Percentiles rank a stretch among this genome's conserved stretches.
These are phyloP conservation scores for Apogon talboti DNA, from an alignment of 2,797 vertebrate genomes.

Conservation along the genomic window DNA sequence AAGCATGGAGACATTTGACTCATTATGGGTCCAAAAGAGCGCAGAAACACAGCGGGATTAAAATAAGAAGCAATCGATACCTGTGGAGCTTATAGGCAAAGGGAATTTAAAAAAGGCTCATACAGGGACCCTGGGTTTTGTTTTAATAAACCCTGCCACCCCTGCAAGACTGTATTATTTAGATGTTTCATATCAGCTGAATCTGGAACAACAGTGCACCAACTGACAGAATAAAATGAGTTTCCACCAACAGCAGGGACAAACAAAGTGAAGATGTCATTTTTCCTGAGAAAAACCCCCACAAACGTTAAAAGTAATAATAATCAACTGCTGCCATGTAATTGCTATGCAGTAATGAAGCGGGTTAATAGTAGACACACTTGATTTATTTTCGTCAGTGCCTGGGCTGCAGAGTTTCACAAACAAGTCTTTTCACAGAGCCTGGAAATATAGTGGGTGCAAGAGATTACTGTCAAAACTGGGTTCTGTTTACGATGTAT, in stretches of 20 bases:
- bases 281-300: too few relatives aligned
- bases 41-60: neutral
- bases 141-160: conserved; percentile 2
- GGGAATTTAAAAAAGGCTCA: neutral
- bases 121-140: conserved; percentile 1
- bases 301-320: neutral
- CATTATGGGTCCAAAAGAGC: conserved; percentile 13
- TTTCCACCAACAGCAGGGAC: neutral
- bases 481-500: too few relatives aligned
- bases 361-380: conserved; percentile 12
- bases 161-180: neutral
- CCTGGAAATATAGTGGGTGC: neutral
- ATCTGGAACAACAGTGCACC: conserved; percentile 1
- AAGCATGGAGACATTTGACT: conserved; percentile 16
- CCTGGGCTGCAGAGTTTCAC: neutral
- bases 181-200: neutral
- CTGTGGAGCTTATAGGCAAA: conserved; percentile 10
- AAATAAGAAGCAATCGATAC: conserved; percentile 32
- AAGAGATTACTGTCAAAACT: neutral
- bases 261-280: neutral
- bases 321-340: neutral
- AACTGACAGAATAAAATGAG: neutral
- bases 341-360: conserved; percentile 3
- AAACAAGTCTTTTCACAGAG: neutral
- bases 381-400: conserved; percentile 30